Base-by-base conservation (phyloP, 2,888 invertebrate genomes). In the Itoplectis maculator region DNA sequence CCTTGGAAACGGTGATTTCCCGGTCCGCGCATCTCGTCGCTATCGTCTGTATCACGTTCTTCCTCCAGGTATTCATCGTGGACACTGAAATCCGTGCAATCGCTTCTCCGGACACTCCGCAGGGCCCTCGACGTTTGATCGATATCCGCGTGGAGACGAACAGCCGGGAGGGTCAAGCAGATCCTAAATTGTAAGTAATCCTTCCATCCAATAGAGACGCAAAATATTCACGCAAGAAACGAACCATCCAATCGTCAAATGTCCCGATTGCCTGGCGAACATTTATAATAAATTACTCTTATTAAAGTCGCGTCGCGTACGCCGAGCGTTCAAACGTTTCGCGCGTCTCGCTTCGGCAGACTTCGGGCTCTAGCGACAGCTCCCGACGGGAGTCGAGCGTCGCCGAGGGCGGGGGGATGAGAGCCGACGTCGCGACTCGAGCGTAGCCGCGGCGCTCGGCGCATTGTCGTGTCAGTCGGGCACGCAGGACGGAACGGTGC, bases 81-180 rank as follows among this genome's bases (percentile, higher is more conserved):
- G 20, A 74, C 9, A 20, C 18, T 5, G 8, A 40, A 61, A 11
- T 40, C 13, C n/a, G n/a, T 0, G 40, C 35, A 4, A 35, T 35
- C 20, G 7, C 5, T 15, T 61, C 15, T 29, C 7, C 23, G 54
- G n/a, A 2, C 2, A 54, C 59, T 79, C 59, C 37, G 18, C 49
- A 42, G 13, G n/a, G n/a, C n/a, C n/a, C 9, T 45, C 37, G 49
- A 72, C 47, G 81, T 90, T 89, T 89, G 89, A 88, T 89, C 89
- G 84, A 89, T 89, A 88, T 37, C 59, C 37, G 45, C 42, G 15
- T 37, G 42, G 42, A 35, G 8, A 69, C 45, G 1, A 6, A 51
- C 3, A 20, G 20, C 2, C 18, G 47, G 6, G 13, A 54, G 18
- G 42, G 13, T 23, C 37, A 15, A 11, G 7, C 23, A 20, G 29